Conservation (phyloP, 1,140 invertebrate species). For the Hermetia illucens region DNA sequence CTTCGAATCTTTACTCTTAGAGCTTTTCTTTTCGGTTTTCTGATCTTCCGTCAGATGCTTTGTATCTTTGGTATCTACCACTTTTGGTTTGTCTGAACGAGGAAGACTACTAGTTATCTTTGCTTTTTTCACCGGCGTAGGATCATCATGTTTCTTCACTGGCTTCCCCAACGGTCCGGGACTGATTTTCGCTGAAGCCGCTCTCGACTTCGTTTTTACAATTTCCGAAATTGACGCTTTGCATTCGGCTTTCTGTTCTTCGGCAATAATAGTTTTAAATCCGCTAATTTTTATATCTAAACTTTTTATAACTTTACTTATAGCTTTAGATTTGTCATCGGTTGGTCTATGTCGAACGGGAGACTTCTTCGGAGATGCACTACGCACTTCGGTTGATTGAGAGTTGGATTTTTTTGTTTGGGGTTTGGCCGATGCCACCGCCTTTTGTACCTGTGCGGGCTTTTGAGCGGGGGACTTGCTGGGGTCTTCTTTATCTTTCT, state of each 20-base stretch:
- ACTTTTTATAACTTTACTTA: conserved; percentile 29
- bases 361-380: no score
- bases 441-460: no score
- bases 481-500: no score
- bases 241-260: conserved; percentile 17
- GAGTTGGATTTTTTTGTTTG: no score
- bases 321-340: conserved; percentile 24
- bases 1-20: neutral
- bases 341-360: no score
- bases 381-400: no score
- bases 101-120: neutral
- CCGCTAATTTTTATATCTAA: conserved; percentile 29
- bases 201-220: conserved; percentile 28
- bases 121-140: neutral
- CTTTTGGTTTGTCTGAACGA: neutral
- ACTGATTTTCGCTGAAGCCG: conserved; percentile 10
- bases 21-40: neutral
- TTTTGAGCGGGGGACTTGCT: no score
- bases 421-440: no score
- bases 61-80: neutral
- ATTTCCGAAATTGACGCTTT: conserved; percentile 30
- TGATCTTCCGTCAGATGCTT: conserved; percentile 1
- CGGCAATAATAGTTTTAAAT: conserved; percentile 25
- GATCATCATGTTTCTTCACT: conserved; percentile 7
- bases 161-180: conserved; percentile 6